A percentile compares a stretch with the other conserved stretches of the same genome.
Evolutionary conservation across 2,113 vertebrate species (phyloP).

Genomic region (Malurus cyaneus): DNA sequence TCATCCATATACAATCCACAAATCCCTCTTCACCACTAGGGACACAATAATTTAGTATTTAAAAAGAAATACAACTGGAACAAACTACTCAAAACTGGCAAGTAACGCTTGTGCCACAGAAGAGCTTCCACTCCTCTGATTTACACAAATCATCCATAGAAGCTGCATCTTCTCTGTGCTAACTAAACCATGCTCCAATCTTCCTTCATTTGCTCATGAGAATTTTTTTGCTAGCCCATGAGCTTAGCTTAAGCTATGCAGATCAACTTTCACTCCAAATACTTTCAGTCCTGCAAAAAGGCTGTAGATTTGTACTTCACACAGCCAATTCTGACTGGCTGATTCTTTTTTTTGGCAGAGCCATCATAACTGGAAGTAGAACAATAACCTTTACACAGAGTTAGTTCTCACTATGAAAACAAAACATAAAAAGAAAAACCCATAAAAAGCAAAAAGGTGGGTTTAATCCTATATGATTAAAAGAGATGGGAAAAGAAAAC

Average conservation of each 20-base stretch:
- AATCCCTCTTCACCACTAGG: not conserved
- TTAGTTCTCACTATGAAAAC: not conserved
- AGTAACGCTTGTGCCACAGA: not conserved
- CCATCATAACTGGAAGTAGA: not conserved
- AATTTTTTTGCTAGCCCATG: not conserved
- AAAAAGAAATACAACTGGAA: not conserved
- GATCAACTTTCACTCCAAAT: constrained; percentile 32
- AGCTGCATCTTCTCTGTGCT: not conserved
- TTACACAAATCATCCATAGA: not conserved
- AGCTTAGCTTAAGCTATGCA: not conserved
- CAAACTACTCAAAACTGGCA: not conserved
- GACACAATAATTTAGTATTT: not conserved
- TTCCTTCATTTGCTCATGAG: not conserved
- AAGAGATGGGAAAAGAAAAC: not conserved
- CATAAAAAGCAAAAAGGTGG: rapidly evolving
- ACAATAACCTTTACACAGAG: not conserved
- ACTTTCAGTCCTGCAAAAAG: not conserved
- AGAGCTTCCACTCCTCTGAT: not conserved
- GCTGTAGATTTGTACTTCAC: not conserved
- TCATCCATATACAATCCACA: not conserved
- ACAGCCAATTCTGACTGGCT: not conserved
- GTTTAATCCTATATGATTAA: not conserved
- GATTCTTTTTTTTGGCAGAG: not conserved
- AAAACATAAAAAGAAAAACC: not conserved
- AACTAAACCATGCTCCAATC: not conserved